Evolutionary conservation across 2,797 vertebrate species (phyloP).

Genomic region (Gallinago nigripennis): DNA sequence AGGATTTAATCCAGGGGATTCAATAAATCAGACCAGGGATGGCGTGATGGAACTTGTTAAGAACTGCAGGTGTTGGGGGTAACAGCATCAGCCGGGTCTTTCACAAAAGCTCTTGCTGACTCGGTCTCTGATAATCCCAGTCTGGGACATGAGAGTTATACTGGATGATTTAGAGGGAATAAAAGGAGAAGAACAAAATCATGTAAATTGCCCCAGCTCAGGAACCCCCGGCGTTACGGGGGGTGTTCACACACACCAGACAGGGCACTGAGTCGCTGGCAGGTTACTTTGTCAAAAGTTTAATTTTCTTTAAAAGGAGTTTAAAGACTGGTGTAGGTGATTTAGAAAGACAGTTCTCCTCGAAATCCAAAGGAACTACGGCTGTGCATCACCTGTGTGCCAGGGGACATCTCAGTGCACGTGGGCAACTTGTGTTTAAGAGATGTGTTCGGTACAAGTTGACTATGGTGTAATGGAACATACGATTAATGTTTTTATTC

Average conservation of each 20-base stretch:
- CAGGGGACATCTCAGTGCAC: not conserved
- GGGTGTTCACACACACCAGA: not conserved
- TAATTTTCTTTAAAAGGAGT: not conserved
- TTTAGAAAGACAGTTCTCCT: not conserved
- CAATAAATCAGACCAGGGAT: not conserved
- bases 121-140: not conserved
- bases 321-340: not conserved
- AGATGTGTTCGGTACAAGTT: not conserved
- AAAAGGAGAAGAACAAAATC: not conserved
- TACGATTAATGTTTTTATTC: not conserved
- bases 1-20: not conserved
- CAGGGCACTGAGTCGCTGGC: not conserved
- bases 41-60: not conserved
- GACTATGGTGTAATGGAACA: not conserved
- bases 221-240: not conserved
- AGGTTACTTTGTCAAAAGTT: not conserved
- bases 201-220: accelerated
- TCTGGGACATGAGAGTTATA: accelerated
- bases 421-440: not conserved
- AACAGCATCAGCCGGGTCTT: not conserved
- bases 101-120: not conserved
- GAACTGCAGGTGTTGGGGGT: not conserved
- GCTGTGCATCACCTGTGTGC: not conserved
- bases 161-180: not conserved
- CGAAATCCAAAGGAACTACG: not conserved